Evolutionary conservation across 1,140 invertebrate species (phyloP), one percentile per base, ranked within the genome.

Genomic region (Drosophila hydei): DNA sequence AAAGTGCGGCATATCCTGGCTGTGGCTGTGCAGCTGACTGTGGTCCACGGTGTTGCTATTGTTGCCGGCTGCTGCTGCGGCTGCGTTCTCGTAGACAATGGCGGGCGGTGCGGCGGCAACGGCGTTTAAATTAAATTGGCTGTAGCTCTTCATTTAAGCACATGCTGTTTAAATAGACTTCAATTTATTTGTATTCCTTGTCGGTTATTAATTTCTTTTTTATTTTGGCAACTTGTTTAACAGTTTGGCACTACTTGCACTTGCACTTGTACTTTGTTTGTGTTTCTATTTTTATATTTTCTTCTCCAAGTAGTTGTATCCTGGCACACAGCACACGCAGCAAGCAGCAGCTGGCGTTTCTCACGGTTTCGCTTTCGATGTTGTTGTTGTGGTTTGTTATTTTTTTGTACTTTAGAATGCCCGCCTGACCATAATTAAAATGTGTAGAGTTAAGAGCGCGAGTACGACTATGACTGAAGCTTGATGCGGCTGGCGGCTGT

Each of bases 1-100:
- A 76, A 91, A 91, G 76, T 91, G 90, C 69, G 90, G 90, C 90
- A 91, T 91, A 67, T 79, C 81, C 81, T 78, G 88, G 74, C 50
- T 72, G 80, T 69, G 55, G 50, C 30, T 72, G 64, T 48, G 75
- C 40, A 67, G 60, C 38, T 77, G 68, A 45, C 59, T 70, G 12
- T 64, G 70, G 12, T 79, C 54, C 43, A 64, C 38, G 60, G 74
- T 64, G 64, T 70, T 76, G 18, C 48, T 76, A 51, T 47, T 68
- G 64, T 36, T 70, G 47, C 38, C 54, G 59, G 59, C 47, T 42
- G 59, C 43, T 71, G 33, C 63, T 75, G 72, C 87, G 69, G 63
- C 80, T 76, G 75, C 67, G 75, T 70, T 85, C 42, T 89, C 85
- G 72, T 78, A 85, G 65, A 75, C 77, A 71, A 73, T 85, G 75